These are phyloP conservation scores for Tiliacea aurago DNA, from an alignment of 2,888 invertebrate genomes.

Conservation along the genomic window DNA sequence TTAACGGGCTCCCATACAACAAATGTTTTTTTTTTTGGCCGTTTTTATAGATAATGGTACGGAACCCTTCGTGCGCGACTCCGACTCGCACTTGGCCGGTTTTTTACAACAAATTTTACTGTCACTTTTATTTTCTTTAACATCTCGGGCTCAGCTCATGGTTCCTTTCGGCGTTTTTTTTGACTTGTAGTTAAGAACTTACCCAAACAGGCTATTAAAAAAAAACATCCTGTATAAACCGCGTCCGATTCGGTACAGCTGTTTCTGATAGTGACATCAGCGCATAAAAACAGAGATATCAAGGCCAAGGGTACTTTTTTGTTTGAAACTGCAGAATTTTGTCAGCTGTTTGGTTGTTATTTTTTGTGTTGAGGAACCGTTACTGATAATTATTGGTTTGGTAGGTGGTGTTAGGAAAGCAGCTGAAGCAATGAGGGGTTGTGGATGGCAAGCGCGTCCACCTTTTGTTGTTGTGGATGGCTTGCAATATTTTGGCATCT, in stretches of 20 bases:
- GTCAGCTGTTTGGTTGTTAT: constrained; percentile 35
- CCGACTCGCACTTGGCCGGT: too few species aligned
- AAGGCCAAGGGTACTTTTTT: constrained; percentile 54
- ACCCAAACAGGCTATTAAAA: not conserved
- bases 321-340: constrained; percentile 11
- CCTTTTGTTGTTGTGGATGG: not conserved
- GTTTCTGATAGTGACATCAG: constrained; percentile 49
- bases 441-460: not conserved
- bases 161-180: not conserved
- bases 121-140: not conserved
- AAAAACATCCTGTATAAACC: constrained; percentile 4
- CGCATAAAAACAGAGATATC: constrained; percentile 41
- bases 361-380: constrained; percentile 18
- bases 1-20: too few species aligned
- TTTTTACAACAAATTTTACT: not conserved
- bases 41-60: too few species aligned
- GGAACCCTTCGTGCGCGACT: too few species aligned
- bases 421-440: not conserved
- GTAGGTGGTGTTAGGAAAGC: not conserved
- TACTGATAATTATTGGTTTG: constrained; percentile 1
- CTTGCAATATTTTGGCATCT: not conserved
- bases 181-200: not conserved
- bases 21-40: too few species aligned
- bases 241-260: constrained; percentile 53
- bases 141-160: not conserved